These are phyloP conservation scores for Triplophysa siluroides DNA, from an alignment of 2,113 vertebrate species.

Conservation along the genomic window DNA sequence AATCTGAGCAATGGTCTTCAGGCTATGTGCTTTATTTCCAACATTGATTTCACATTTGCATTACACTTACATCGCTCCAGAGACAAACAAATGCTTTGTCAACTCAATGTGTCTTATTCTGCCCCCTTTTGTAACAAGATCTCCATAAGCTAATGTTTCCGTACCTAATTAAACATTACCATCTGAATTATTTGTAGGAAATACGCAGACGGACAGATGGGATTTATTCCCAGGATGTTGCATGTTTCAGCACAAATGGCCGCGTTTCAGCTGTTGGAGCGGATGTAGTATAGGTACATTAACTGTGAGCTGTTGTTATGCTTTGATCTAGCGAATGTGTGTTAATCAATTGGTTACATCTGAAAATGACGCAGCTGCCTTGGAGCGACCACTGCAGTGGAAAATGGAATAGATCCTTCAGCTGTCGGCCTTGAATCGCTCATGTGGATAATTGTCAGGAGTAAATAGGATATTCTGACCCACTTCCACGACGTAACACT, in stretches of 20 bases:
- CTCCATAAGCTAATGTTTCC: neutral
- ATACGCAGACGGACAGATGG: conserved; percentile 14
- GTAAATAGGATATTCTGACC: conserved; percentile 32
- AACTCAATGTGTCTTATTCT: neutral
- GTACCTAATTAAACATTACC: conserved; percentile 11
- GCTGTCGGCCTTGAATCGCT: conserved; percentile 50
- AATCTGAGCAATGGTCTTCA: no score
- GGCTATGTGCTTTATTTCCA: neutral
- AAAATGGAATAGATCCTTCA: conserved; percentile 29
- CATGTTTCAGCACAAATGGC: conserved; percentile 11
- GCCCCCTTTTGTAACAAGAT: neutral
- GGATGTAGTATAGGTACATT: neutral
- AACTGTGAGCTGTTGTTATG: neutral
- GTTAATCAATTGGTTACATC: conserved; percentile 13
- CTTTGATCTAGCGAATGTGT: conserved; percentile 15
- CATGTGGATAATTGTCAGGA: conserved; percentile 44
- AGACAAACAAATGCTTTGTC: neutral
- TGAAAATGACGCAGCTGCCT: conserved; percentile 5
- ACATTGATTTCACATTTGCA: neutral
- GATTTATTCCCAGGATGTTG: conserved; percentile 38
- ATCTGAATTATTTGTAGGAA: neutral
- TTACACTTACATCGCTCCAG: neutral
- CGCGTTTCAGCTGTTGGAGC: neutral
- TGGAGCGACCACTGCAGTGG: neutral
- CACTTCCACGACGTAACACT: conserved; percentile 5